Evolutionary conservation across 2,113 vertebrate species (phyloP).

Genomic region (Xenopus tropicalis): DNA sequence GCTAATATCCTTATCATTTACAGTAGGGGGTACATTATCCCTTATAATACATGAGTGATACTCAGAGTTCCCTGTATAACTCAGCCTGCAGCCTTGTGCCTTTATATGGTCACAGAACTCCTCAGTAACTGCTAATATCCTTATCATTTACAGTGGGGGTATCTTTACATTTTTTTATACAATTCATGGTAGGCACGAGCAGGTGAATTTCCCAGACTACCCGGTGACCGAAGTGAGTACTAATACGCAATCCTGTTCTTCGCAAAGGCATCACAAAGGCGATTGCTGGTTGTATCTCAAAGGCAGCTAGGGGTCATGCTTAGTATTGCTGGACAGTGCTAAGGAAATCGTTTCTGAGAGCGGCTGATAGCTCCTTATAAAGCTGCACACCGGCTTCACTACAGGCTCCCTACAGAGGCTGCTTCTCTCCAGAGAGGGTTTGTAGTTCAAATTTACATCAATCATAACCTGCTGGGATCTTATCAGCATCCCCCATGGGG

Average conservation of each 20-base stretch:
- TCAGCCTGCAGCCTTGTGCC: too few species aligned
- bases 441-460: slow-evolving; percentile 25
- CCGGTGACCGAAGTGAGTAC: not conserved
- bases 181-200: not conserved
- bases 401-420: slow-evolving; percentile 2
- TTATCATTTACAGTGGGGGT: too few species aligned
- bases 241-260: not conserved
- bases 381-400: not conserved
- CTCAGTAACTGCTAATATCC: too few species aligned
- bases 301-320: not conserved
- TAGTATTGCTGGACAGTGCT: not conserved
- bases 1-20: too few species aligned
- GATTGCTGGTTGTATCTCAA: not conserved
- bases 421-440: slow-evolving; percentile 8
- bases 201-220: not conserved
- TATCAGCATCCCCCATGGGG: slow-evolving; percentile 23
- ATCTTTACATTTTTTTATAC: too few species aligned
- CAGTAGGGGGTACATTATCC: too few species aligned
- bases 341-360: not conserved
- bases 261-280: not conserved
- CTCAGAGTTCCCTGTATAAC: too few species aligned
- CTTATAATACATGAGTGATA: too few species aligned
- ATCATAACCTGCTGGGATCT: slow-evolving; percentile 15
- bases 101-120: too few species aligned
- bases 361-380: too few species aligned